phyloP scores from a whole-genome alignment of 1,140 invertebrate genomes.

The Panagrolaimus sp. region DNA sequence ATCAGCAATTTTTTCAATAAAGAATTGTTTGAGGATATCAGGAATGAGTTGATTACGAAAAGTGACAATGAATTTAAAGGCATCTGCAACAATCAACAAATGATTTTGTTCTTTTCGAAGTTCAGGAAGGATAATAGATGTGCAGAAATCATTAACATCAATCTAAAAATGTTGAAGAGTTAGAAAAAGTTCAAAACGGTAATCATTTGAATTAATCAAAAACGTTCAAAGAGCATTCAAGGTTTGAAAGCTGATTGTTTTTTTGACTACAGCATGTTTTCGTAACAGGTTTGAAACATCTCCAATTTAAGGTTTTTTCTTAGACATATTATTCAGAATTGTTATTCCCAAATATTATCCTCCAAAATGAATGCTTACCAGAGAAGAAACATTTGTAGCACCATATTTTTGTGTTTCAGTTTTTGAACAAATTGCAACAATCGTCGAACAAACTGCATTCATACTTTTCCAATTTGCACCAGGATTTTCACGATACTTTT shows the following conservation, averaged over 20 bases:
- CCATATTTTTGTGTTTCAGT: neutral
- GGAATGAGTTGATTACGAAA: slow-evolving; percentile 4
- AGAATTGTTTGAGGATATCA: neutral
- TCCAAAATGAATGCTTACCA: slow-evolving; percentile 4
- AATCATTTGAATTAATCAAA: no score
- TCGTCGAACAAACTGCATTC: neutral
- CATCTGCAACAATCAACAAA: neutral
- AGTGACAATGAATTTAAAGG: slow-evolving; percentile 7
- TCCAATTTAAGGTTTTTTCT: no score
- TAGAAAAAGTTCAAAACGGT: no score
- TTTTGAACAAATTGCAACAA: neutral
- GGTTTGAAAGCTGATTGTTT: no score
- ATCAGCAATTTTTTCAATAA: neutral
- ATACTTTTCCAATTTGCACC: neutral
- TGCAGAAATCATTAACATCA: no score
- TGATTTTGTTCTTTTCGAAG: no score
- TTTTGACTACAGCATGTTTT: no score
- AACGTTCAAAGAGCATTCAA: no score
- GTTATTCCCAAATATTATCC: no score
- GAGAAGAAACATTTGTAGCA: slow-evolving; percentile 2
- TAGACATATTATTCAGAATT: no score
- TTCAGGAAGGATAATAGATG: no score
- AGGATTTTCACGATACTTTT: neutral
- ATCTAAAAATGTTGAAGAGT: neutral
- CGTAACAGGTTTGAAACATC: no score